Evolutionary conservation across 2,888 invertebrate genomes (phyloP).

Genomic region (Tyria jacobaeae): DNA sequence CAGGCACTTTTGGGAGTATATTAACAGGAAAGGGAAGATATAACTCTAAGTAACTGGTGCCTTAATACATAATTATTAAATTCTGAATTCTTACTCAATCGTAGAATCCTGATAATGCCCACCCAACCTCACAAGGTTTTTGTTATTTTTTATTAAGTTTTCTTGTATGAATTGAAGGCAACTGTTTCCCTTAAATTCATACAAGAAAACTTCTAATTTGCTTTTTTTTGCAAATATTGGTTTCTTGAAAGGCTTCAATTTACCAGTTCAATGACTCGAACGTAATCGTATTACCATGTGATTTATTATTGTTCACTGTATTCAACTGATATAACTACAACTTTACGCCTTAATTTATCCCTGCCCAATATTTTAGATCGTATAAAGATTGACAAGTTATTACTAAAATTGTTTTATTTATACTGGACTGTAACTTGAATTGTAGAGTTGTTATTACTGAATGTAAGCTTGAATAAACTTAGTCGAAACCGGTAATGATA

Average conservation of each 20-base stretch:
- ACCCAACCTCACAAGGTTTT: not conserved
- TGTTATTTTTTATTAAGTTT: no score
- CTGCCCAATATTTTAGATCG: not conserved
- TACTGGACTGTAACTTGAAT: not conserved
- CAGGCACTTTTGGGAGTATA: no score
- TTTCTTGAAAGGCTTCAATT: conserved; percentile 50
- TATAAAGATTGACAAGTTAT: conserved; percentile 1
- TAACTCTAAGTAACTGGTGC: no score
- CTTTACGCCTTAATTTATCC: conserved; percentile 10
- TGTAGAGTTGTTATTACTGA: conserved; percentile 2
- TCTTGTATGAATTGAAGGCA: not conserved
- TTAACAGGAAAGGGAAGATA: no score
- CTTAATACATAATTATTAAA: conserved; percentile 1
- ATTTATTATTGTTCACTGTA: conserved; percentile 31
- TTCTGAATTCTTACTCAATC: not conserved
- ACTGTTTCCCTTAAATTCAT: not conserved
- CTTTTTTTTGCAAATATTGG: conserved; percentile 20
- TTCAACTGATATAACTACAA: conserved; percentile 8
- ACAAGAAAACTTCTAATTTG: not conserved
- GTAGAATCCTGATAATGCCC: not conserved
- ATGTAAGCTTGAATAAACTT: conserved; percentile 5
- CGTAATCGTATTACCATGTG: conserved; percentile 32
- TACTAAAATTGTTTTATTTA: conserved; percentile 7
- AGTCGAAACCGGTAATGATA: conserved; percentile 1
- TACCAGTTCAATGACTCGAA: conserved; percentile 49